Evolutionary conservation across 2,113 vertebrate genomes (phyloP), one percentile per base, ranked within the genome.

Genomic region (Telmatochromis sp.): DNA sequence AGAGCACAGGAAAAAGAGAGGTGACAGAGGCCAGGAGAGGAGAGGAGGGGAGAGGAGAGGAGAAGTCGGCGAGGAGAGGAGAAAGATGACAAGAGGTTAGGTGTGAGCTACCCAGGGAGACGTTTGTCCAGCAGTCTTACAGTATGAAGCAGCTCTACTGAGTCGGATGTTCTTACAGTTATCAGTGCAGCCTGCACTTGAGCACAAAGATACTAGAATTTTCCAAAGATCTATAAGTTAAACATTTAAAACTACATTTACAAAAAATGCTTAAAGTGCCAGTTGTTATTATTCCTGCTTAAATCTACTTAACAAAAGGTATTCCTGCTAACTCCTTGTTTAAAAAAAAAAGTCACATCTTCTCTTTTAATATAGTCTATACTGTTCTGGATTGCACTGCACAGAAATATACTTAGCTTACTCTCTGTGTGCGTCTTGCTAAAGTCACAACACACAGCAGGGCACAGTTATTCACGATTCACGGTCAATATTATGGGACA

Each of bases 41-140:
- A 82, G 79, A 70, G 84, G 35, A 26, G 57, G 79, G 35, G 75
- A 79, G 54, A 75, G 82, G 35, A 26, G 80, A 84, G 55, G 81
- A 82, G 51, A 68, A 93, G 78, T 40, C 15, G 45, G 23, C 1
- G 26, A 83, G 87, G 82, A 85, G 81, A 82, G 47, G 83, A 88
- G 81, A 85, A 78, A 53, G 88, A 93, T 94, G 93, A 96, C 93
- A 95, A 90, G 89, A 51, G 91, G 94, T 92, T 90, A 91, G 90
- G 94, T 90, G 90, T 88, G 92, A 94, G 92, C 87, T 91, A 87
- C 93, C 93, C 23, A 7, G 92, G 94, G 95, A 95, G 85, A 85
- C 53, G 49, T 93, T 94, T 93, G 95, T 96, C 95, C 94, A 6
- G 94, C 88, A 81, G 85, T 85, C 87, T 87, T 85, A 60, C 51